Conservation (phyloP, 2,797 vertebrate species). For the Furcifer pardalis region DNA sequence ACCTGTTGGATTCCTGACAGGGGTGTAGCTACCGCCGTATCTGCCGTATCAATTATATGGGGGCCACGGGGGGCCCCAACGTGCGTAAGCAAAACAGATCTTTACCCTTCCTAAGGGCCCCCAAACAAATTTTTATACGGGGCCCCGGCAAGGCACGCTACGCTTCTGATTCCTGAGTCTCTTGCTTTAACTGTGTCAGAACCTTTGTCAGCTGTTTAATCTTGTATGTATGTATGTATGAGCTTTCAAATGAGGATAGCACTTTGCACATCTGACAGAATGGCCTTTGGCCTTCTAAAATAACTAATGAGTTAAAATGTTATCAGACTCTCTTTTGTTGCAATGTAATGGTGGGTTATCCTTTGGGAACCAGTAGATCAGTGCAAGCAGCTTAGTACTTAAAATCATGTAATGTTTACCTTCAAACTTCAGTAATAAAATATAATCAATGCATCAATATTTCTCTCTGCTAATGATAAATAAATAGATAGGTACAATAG, state of each 20-base stretch:
- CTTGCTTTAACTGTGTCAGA: constrained; percentile 3
- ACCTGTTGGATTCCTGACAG: neutral
- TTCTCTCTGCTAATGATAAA: too few species aligned
- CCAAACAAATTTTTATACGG: too few species aligned
- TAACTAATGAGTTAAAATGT: neutral
- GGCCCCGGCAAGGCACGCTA: too few species aligned
- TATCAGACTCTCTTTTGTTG: neutral
- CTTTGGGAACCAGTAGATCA: neutral
- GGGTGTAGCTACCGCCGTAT: too few species aligned
- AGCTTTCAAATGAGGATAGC: neutral
- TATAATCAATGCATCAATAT: too few species aligned
- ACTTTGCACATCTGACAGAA: neutral
- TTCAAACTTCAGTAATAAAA: neutral
- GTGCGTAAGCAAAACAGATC: too few species aligned
- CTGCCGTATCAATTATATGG: too few species aligned
- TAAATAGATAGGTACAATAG: too few species aligned
- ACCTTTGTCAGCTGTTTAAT: neutral
- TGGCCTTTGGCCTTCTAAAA: neutral
- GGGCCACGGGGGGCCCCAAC: too few species aligned
- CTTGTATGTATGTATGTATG: neutral
- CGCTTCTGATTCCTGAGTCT: neutral
- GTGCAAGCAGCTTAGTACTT: too few species aligned
- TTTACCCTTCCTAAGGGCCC: too few species aligned
- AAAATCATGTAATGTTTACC: too few species aligned
- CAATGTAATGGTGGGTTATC: neutral